A percentile compares a stretch with the other conserved stretches of the same genome.
Evolutionary conservation across 2,797 vertebrate genomes (phyloP).

Genomic region (Setipinna tenuifilis): DNA sequence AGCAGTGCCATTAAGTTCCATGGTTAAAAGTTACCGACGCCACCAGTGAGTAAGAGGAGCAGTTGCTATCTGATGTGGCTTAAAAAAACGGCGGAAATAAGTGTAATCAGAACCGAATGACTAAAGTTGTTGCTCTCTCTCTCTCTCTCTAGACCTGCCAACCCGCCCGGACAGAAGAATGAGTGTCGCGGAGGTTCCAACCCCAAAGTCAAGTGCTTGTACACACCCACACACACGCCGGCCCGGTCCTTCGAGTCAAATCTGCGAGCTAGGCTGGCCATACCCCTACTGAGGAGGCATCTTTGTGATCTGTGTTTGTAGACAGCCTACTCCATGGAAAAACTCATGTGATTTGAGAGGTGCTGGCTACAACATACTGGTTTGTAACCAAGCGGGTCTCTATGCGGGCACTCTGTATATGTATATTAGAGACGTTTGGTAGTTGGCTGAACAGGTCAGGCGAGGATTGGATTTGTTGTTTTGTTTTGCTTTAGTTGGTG

Average conservation of each 20-base stretch:
- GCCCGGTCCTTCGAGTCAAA: background rate
- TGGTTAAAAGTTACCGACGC: constrained; percentile 11
- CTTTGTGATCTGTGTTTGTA: background rate
- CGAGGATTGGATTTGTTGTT: too few species aligned
- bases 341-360: background rate
- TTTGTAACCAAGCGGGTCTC: too few species aligned
- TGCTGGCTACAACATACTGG: background rate
- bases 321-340: background rate
- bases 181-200: background rate
- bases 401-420: too few species aligned
- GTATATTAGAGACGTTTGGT: too few species aligned
- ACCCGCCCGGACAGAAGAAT: background rate
- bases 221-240: constrained; percentile 8
- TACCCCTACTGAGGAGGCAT: background rate
- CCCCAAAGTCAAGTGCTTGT: background rate
- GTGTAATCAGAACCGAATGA: background rate
- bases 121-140: background rate
- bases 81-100: background rate
- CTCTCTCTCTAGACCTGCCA: background rate
- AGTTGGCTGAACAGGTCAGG: too few species aligned
- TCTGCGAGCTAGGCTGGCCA: background rate
- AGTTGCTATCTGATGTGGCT: background rate
- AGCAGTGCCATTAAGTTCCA: constrained; percentile 41
- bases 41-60: background rate
- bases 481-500: too few species aligned